Evolutionary conservation across 2,888 invertebrate species (phyloP).

Genomic region (Gerris lacustris): DNA sequence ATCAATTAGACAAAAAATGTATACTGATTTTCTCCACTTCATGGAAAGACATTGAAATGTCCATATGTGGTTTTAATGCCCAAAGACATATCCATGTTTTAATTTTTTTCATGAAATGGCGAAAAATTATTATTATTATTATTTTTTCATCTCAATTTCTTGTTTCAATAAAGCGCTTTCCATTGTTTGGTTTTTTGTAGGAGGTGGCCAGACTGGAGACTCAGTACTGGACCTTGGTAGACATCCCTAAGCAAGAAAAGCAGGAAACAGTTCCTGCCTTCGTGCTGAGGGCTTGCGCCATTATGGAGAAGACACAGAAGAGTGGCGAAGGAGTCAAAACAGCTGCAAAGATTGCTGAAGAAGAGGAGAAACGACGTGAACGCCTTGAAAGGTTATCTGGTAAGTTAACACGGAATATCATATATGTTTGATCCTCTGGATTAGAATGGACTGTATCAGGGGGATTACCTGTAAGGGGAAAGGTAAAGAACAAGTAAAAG

Average conservation of each 20-base stretch:
- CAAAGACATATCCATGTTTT: too few species aligned
- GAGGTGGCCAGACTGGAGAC: constrained; percentile 83
- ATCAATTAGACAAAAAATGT: too few species aligned
- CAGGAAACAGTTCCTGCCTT: constrained; percentile 87
- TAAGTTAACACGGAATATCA: constrained; percentile 37
- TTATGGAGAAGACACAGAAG: constrained; percentile 84
- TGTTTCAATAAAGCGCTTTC: neutral
- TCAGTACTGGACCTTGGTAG: constrained; percentile 86
- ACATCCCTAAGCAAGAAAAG: constrained; percentile 86
- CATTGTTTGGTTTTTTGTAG: constrained; percentile 39
- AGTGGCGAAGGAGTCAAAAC: constrained; percentile 81
- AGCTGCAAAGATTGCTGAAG: constrained; percentile 69
- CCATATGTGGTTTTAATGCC: too few species aligned
- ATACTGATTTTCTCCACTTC: too few species aligned
- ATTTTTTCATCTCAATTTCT: too few species aligned
- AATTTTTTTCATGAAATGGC: too few species aligned
- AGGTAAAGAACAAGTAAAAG: too few species aligned
- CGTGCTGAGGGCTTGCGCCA: constrained; percentile 77
- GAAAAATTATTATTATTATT: too few species aligned
- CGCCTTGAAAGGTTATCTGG: constrained; percentile 77
- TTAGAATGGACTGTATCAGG: too few species aligned
- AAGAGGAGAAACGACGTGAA: constrained; percentile 71
- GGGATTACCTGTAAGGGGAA: too few species aligned
- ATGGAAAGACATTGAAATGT: too few species aligned
- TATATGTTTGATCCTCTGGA: too few species aligned